Percentiles rank a stretch among this genome's conserved stretches.
Evolutionary conservation across 1,140 invertebrate species (phyloP).

Genomic region (Sipha flava): DNA sequence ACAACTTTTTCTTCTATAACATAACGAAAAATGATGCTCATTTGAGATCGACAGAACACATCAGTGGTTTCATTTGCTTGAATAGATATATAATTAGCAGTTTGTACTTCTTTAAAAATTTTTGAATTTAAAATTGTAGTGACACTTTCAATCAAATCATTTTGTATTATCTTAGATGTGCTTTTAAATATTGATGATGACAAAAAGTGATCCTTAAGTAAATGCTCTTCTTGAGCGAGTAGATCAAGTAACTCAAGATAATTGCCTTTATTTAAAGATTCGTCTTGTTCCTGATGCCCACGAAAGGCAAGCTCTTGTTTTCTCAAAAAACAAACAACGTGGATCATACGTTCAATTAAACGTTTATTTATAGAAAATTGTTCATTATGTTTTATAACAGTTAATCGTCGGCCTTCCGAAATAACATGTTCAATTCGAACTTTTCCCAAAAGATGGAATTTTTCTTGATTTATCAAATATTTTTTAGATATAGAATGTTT

Average conservation of each 20-base stretch:
- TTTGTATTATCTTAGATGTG: conserved; percentile 40
- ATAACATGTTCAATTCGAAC: not conserved
- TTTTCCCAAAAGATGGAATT: not conserved
- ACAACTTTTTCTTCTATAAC: conserved; percentile 54
- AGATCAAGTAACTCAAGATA: conserved; percentile 39
- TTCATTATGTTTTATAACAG: conserved; percentile 16
- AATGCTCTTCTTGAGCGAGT: conserved; percentile 24
- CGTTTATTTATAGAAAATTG: conserved; percentile 19
- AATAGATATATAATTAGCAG: conserved; percentile 39
- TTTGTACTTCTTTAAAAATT: conserved; percentile 39
- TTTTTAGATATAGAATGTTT: not conserved
- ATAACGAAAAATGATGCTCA: conserved; percentile 38
- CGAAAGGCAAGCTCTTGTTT: conserved; percentile 41
- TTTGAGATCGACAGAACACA: conserved; percentile 38
- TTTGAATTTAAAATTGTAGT: conserved; percentile 38
- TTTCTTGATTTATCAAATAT: not conserved
- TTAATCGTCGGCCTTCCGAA: not conserved
- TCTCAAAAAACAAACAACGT: conserved; percentile 39
- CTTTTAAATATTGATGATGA: conserved; percentile 40
- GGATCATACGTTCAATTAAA: conserved; percentile 34
- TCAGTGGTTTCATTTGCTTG: conserved; percentile 41
- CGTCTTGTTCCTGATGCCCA: conserved; percentile 38
- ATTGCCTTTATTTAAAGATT: conserved; percentile 39
- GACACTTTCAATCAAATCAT: conserved; percentile 42
- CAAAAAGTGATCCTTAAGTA: conserved; percentile 39